Base-by-base conservation (phyloP, 2,797 vertebrate genomes). In the Pangasius larnaudii region DNA sequence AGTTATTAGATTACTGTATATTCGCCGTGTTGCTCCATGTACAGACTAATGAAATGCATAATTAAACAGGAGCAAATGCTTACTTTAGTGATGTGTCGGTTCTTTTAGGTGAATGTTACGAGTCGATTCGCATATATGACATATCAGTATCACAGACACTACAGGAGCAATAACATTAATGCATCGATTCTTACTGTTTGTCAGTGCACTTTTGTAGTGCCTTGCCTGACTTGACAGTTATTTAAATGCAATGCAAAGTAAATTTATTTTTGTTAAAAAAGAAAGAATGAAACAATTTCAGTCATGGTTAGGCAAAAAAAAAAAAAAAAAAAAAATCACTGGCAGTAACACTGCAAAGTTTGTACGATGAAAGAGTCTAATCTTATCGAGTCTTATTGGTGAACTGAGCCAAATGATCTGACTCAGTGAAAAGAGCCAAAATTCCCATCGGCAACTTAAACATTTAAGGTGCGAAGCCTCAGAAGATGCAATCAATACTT, bases 401-500 rank as follows among this genome's bases (percentile, higher is more conserved):
- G 77, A 79, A 18, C 18, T 36, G 18, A 33, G 51, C n/a, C n/a
- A 18, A 53, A 51, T 51, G 18, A 78, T 53, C 30, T 33, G 49
- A 78, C 51, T 56, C n/a, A 7, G 51, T 10, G 10, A 33, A 33
- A 78, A 22, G 49, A 78, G 51, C 16, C 18, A n/a, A 51, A 53
- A 33, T 33, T 58, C 22, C 9, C 8, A 80, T 33, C 77, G 24
- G 0, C 3, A 39, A 6, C 19, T 78, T 72, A 49, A 85, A 56
- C 75, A 51, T 63, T 78, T 51, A 79, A 80, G 10, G 19, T 46
- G n/a, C 75, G 49, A 58, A 51, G 30, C 33, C 24, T 22, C 61
- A 10, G 11, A 72, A 58, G 30, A 80, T 46, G 19, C 80, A 61
- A 88, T 88, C 87, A 87, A 78, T 88, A 87, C 61, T 91, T 78